phyloP scores from a whole-genome alignment of 2,888 invertebrate genomes.

The Gisinianus flammeolus region DNA sequence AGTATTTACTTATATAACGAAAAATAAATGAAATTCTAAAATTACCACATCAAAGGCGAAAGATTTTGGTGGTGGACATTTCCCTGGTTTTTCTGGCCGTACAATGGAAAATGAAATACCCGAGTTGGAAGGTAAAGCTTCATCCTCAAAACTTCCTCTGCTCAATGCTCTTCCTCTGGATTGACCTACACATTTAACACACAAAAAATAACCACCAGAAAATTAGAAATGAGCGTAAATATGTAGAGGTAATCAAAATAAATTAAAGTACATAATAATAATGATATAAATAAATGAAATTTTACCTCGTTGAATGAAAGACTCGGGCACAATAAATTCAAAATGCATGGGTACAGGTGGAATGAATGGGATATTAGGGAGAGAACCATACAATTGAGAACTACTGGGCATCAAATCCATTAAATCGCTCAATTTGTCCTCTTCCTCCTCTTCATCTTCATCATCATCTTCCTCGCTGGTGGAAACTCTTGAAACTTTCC shows the following conservation, averaged over 20 bases:
- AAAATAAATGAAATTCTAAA: too few relatives aligned
- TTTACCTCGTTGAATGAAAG: neutral
- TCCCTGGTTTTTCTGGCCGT: conserved; percentile 54
- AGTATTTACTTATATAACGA: too few relatives aligned
- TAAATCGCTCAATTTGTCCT: conserved; percentile 58
- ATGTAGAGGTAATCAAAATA: too few relatives aligned
- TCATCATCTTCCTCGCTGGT: conserved; percentile 47
- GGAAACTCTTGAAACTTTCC: conserved; percentile 3
- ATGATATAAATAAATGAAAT: neutral
- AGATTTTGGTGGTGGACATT: conserved; percentile 57
- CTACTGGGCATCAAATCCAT: conserved; percentile 58
- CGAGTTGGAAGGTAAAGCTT: conserved; percentile 38
- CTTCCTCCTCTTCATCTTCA: conserved; percentile 59
- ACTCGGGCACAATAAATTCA: conserved; percentile 20
- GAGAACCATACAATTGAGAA: conserved; percentile 41
- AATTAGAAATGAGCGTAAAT: neutral
- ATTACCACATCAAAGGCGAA: too few relatives aligned
- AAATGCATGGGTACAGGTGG: conserved; percentile 1
- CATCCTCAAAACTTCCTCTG: conserved; percentile 34
- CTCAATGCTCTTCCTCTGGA: conserved; percentile 23
- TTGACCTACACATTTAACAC: conserved; percentile 15
- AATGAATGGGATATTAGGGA: conserved; percentile 8
- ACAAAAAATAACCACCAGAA: neutral
- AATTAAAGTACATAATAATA: too few relatives aligned
- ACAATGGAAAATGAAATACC: conserved; percentile 53